phyloP scores from a whole-genome alignment of 2,113 vertebrate genomes.

The Vombatus ursinus region DNA sequence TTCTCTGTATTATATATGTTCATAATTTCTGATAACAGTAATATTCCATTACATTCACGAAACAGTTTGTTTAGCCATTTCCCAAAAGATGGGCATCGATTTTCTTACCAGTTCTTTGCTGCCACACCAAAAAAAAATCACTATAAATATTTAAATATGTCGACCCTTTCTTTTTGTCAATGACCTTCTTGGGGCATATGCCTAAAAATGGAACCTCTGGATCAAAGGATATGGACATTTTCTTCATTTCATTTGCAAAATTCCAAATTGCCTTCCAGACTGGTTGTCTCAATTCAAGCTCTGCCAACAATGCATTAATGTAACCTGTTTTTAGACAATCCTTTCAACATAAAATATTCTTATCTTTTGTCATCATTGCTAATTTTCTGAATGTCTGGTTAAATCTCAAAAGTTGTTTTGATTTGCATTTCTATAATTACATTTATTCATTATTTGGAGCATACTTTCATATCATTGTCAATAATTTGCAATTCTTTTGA shows the following conservation, averaged over 20 bases:
- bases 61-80: too few species aligned
- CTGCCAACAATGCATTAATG: neutral
- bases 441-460: neutral
- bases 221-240: neutral
- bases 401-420: neutral
- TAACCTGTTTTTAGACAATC: neutral
- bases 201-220: neutral
- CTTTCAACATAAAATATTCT: neutral
- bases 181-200: too few species aligned
- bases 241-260: neutral
- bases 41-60: too few species aligned
- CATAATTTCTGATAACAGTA: too few species aligned
- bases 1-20: too few species aligned
- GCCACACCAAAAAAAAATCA: too few species aligned
- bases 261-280: neutral
- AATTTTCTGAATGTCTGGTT: neutral
- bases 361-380: neutral
- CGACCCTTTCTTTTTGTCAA: too few species aligned
- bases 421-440: neutral
- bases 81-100: too few species aligned
- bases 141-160: too few species aligned
- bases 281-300: neutral
- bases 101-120: too few species aligned
- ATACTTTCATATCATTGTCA: neutral
- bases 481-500: neutral